Evolutionary conservation across 2,888 invertebrate genomes (phyloP).

Genomic region (Teleogryllus oceanicus): DNA sequence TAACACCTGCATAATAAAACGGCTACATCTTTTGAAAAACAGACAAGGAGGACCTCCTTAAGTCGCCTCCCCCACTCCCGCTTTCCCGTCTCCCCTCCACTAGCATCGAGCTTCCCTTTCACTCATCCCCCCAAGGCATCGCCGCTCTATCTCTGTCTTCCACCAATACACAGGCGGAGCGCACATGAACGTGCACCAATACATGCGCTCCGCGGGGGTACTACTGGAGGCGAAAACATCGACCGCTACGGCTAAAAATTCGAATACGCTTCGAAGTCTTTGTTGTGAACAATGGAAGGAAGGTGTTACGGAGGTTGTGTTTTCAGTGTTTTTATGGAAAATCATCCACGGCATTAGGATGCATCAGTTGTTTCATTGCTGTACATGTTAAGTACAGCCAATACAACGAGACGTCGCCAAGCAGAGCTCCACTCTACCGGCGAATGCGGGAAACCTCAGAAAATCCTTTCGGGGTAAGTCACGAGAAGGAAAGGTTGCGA

Average conservation of each 20-base stretch:
- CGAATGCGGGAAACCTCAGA: conserved; percentile 29
- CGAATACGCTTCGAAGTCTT: no score
- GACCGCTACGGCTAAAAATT: neutral
- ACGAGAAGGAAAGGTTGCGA: neutral
- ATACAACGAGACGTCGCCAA: conserved; percentile 3
- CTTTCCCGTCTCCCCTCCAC: conserved; percentile 21
- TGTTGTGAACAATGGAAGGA: no score
- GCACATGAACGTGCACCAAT: neutral
- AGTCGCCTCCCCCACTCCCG: conserved; percentile 27
- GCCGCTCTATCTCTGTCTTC: conserved; percentile 19
- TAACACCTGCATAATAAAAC: conserved; percentile 30
- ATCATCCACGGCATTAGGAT: no score
- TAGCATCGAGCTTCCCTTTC: conserved; percentile 21
- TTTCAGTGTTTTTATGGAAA: no score
- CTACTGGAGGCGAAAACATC: conserved; percentile 27
- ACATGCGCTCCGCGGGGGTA: neutral
- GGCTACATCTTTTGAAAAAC: conserved; percentile 28
- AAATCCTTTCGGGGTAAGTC: conserved; percentile 19
- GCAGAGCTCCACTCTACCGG: conserved; percentile 31
- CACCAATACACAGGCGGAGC: conserved; percentile 7
- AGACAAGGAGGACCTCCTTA: conserved; percentile 26
- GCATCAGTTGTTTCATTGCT: no score
- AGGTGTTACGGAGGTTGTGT: no score
- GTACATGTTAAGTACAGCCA: neutral
- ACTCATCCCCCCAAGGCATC: conserved; percentile 18